phyloP scores from a whole-genome alignment of 2,113 vertebrate species.

The Daphoenositta chrysoptera region DNA sequence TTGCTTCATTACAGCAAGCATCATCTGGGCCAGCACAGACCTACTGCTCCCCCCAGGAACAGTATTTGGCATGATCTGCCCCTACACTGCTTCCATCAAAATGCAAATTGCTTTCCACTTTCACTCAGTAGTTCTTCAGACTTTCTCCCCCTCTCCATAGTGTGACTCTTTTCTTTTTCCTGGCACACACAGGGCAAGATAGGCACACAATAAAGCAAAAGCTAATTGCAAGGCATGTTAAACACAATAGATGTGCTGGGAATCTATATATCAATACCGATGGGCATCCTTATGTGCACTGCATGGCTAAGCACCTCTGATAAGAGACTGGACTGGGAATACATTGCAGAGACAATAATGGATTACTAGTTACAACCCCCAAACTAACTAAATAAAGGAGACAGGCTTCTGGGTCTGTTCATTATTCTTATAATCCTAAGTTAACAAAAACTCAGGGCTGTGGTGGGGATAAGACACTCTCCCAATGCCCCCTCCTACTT shows the following conservation, averaged over 20 bases:
- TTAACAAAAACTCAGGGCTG: conserved; percentile 6
- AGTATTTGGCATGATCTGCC: background rate
- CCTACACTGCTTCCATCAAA: background rate
- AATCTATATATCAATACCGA: background rate
- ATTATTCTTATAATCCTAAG: conserved; percentile 16
- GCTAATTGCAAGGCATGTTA: background rate
- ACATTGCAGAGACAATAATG: background rate
- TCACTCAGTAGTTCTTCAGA: background rate
- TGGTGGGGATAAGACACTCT: background rate
- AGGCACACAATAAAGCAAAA: background rate
- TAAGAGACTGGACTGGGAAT: background rate
- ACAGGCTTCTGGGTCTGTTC: background rate
- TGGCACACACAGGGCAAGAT: background rate
- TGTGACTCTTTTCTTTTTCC: background rate
- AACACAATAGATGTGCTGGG: background rate
- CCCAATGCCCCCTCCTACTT: background rate
- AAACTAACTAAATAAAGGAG: conserved; percentile 28
- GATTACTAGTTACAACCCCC: background rate
- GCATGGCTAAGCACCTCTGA: background rate
- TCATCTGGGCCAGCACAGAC: background rate
- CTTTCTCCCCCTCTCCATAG: background rate
- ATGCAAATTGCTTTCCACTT: background rate
- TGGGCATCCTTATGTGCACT: background rate
- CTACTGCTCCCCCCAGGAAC: background rate
- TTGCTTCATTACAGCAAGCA: background rate